Conservation (phyloP, 2,888 invertebrate genomes). For the Dioctria linearis region DNA sequence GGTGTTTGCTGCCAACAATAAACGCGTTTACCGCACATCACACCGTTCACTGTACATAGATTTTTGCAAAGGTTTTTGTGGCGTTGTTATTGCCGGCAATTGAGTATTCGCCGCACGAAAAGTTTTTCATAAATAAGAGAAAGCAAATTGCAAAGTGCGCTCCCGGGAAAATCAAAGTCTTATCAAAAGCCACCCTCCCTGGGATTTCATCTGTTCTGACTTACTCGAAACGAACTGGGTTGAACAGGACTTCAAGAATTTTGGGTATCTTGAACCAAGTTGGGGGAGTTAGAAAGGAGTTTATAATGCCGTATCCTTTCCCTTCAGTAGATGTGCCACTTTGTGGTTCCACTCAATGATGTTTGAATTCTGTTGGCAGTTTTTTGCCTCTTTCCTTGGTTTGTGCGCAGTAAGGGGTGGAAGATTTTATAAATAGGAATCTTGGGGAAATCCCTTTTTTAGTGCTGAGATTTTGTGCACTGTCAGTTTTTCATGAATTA, state of each 20-base stretch:
- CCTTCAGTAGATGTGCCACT: constrained; percentile 26
- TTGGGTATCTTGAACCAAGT: neutral
- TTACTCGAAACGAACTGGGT: constrained; percentile 26
- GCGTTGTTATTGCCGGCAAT: constrained; percentile 27
- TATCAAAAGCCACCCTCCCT: constrained; percentile 34
- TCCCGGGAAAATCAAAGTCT: constrained; percentile 54
- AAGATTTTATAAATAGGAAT: neutral
- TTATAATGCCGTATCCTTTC: constrained; percentile 23
- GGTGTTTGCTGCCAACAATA: constrained; percentile 49
- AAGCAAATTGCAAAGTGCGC: constrained; percentile 54
- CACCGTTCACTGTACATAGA: neutral
- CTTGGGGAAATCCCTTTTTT: neutral
- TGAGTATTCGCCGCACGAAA: constrained; percentile 52
- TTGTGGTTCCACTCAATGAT: constrained; percentile 49
- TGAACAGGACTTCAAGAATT: constrained; percentile 38
- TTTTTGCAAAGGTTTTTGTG: neutral
- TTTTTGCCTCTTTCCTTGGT: neutral
- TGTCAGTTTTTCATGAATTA: too few relatives aligned
- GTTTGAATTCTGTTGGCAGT: constrained; percentile 36
- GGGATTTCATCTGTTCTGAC: constrained; percentile 45
- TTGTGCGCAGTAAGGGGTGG: neutral
- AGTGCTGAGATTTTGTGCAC: neutral
- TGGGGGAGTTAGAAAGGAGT: constrained; percentile 8
- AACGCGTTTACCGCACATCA: neutral
- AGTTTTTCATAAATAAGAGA: constrained; percentile 54